Conservation (phyloP, 2,888 invertebrate species). For the Augiades crinisus region DNA sequence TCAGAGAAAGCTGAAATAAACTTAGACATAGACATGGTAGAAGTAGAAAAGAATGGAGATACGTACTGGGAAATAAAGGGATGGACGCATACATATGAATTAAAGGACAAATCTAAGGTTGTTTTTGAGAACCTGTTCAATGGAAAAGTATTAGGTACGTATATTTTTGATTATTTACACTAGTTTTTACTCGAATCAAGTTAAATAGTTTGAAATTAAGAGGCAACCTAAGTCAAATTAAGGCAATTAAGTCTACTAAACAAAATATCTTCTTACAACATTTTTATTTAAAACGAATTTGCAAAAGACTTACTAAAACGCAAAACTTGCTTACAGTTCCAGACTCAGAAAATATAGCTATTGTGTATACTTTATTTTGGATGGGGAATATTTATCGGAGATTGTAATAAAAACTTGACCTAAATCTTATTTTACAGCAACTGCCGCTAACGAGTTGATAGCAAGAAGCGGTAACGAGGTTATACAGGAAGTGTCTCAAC, state of each 20-base stretch:
- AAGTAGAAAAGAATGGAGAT: slow-evolving; percentile 41
- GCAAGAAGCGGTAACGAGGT: slow-evolving; percentile 45
- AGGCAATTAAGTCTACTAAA: too few species aligned
- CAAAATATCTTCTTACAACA: too few species aligned
- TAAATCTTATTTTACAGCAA: slow-evolving; percentile 36
- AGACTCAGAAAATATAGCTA: too few species aligned
- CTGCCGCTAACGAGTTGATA: slow-evolving; percentile 40
- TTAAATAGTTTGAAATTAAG: too few species aligned
- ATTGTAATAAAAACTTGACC: too few species aligned
- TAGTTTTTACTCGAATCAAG: too few species aligned
- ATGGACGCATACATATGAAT: slow-evolving; percentile 41
- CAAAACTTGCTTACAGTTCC: too few species aligned
- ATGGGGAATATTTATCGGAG: too few species aligned
- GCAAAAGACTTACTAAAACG: too few species aligned
- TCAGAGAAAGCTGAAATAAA: slow-evolving; percentile 39
- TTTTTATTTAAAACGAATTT: too few species aligned
- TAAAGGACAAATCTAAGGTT: slow-evolving; percentile 46
- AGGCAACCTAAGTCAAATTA: too few species aligned
- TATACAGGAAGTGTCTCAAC: slow-evolving; percentile 44
- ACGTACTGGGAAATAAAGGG: slow-evolving; percentile 46
- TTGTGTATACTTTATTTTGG: too few species aligned
- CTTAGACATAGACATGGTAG: slow-evolving; percentile 30
- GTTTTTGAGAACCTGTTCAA: slow-evolving; percentile 49
- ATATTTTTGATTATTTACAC: not conserved
- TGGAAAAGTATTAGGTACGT: slow-evolving; percentile 47